Evolutionary conservation across 1,140 invertebrate species (phyloP).

Genomic region (Popillia japonica): DNA sequence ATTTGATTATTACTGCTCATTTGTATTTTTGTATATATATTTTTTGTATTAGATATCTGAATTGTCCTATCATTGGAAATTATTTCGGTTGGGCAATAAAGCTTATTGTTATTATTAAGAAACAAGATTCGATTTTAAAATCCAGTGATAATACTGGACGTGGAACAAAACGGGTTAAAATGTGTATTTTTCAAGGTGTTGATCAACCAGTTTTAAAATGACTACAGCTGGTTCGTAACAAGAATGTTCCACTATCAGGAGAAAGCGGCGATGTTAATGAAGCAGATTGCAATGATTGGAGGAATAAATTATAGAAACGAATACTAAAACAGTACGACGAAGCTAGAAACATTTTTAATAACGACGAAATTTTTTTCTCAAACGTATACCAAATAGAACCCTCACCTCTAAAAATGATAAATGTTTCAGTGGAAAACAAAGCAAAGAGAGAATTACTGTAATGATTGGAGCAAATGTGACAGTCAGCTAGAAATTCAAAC

Average conservation of each 20-base stretch:
- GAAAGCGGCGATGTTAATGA: slow-evolving; percentile 41
- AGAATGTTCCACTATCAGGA: slow-evolving; percentile 32
- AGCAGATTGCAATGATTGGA: slow-evolving; percentile 41
- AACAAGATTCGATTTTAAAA: slow-evolving; percentile 29
- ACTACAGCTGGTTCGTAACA: slow-evolving; percentile 14
- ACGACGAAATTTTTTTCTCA: slow-evolving; percentile 24
- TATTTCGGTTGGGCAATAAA: no score
- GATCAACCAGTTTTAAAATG: slow-evolving; percentile 25
- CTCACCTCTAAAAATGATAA: slow-evolving; percentile 37
- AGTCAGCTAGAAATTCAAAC: slow-evolving; percentile 54
- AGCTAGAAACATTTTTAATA: slow-evolving; percentile 34
- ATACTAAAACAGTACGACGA: slow-evolving; percentile 34
- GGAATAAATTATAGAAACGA: slow-evolving; percentile 36
- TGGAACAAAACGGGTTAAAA: slow-evolving; percentile 38
- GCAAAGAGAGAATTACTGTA: slow-evolving; percentile 55
- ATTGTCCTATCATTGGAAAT: no score
- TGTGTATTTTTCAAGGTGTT: slow-evolving; percentile 23
- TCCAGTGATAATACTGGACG: slow-evolving; percentile 6
- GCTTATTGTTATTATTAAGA: no score
- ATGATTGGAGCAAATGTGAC: slow-evolving; percentile 58
- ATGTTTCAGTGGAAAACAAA: no score
- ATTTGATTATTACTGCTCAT: no score
- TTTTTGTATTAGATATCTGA: no score
- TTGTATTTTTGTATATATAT: no score
- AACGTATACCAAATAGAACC: neutral